Percentiles rank a stretch among this genome's conserved stretches.
phyloP scores from a whole-genome alignment of 2,113 vertebrate genomes.

The Lanius ludovicianus region DNA sequence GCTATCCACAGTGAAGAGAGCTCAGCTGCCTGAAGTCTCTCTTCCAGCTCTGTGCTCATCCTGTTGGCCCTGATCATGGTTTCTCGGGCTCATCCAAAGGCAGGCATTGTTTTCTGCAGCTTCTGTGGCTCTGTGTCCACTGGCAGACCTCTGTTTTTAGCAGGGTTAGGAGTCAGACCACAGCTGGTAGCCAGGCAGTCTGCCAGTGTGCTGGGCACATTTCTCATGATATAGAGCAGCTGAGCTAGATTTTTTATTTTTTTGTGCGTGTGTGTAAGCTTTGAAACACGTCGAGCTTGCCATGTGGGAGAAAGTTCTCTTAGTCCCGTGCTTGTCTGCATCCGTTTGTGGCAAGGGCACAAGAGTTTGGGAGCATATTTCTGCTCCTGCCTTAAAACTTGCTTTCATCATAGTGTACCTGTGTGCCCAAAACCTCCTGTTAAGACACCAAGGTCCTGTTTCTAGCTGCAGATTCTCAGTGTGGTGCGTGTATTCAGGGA shows the following conservation, averaged over 20 bases:
- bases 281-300: background rate
- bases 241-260: background rate
- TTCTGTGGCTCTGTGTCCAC: background rate
- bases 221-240: conserved; percentile 44
- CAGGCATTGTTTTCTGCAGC: background rate
- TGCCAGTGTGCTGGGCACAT: conserved; percentile 45
- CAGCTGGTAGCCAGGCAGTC: conserved; percentile 64
- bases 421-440: background rate
- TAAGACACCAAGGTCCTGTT: background rate
- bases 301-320: background rate
- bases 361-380: background rate
- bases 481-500: background rate
- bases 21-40: background rate
- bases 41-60: rapidly evolving
- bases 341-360: background rate
- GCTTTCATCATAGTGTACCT: background rate
- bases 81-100: background rate
- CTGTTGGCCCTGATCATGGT: background rate
- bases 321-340: background rate
- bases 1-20: background rate
- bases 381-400: background rate
- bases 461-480: background rate
- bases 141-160: conserved; percentile 52
- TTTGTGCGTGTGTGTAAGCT: background rate
- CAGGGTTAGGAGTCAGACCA: conserved; percentile 39